phyloP scores from a whole-genome alignment of 2,888 invertebrate species.

The Drosophila tripunctata region DNA sequence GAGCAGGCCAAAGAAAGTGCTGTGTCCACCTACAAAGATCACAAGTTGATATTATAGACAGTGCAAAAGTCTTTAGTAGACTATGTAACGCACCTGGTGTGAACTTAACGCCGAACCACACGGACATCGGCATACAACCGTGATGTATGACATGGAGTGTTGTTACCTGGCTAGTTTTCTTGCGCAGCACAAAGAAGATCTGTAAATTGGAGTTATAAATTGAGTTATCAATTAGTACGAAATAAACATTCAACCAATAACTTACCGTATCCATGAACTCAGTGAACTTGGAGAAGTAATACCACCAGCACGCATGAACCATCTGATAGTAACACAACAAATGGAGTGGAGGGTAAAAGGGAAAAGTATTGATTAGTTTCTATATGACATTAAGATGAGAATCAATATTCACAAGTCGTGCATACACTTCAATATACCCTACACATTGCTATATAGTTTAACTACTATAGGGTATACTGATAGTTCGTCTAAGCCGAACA shows the following conservation, averaged over 20 bases:
- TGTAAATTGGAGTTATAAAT: constrained; percentile 81
- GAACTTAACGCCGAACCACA: constrained; percentile 98
- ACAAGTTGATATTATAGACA: background rate
- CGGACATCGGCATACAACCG: constrained; percentile 98
- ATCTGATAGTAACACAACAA: constrained; percentile 87
- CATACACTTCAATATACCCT: constrained; percentile 35
- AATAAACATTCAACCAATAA: too few relatives aligned
- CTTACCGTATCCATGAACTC: constrained; percentile 98
- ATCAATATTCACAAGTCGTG: constrained; percentile 3
- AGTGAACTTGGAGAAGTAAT: constrained; percentile 97
- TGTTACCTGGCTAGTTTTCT: constrained; percentile 96
- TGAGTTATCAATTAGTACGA: constrained; percentile 19
- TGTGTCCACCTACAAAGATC: constrained; percentile 90
- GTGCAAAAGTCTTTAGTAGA: background rate
- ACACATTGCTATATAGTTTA: background rate
- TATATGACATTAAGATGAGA: too few relatives aligned
- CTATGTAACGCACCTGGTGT: constrained; percentile 92
- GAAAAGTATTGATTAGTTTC: constrained; percentile 31
- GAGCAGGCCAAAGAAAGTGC: constrained; percentile 96
- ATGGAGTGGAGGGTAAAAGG: constrained; percentile 1
- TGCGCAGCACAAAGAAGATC: constrained; percentile 97
- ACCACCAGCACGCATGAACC: constrained; percentile 97
- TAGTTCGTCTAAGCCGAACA: constrained; percentile 20
- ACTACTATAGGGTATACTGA: constrained; percentile 25
- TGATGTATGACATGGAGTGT: constrained; percentile 98